Base-by-base conservation (phyloP, 2,797 vertebrate species). In the Gymnothorax javanicus region DNA sequence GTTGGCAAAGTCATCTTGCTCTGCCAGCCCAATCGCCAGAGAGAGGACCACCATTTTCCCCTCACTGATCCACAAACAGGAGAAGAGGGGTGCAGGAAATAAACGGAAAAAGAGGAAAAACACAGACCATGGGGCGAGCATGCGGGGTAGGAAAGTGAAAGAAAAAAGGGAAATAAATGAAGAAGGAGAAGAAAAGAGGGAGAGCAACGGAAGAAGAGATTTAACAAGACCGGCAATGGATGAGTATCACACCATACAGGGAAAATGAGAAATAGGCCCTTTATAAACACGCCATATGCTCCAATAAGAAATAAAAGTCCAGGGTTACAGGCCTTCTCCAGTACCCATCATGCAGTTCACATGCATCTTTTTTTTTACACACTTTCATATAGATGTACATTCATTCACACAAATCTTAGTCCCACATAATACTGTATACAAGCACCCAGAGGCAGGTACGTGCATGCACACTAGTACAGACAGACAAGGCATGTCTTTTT, bases 1-100 rank as follows among this genome's bases (percentile, higher is more conserved):
- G 97, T 99, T 99, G 97, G 98, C 98, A 98, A 99, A 99, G 96
- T 99, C 98, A 94, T 99, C 98, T 97, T 99, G 98, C 94, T 99
- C 98, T 91, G 98, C 98, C 96, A 99, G 96, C 95, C 98, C 98
- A 94, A 99, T 97, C 93, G 99, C 96, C 96, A 99, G 95, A 95
- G 98, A 98, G 94, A 99, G 97, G 96, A 99, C 98, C 96, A 99
- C 98, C 98, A 99, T 97, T 96, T 99, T 98, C 95, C 98, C 98
- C 96, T 99, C 98, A 94, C 98, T 99, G 96, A 94, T 91, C 94
- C 91, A 91, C 92, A 91, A 87, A 89, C 85, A 92, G 88, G 87
- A 54, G 87, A 84, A 91, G 86, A 89, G 62, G 88, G 86, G 92
- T 87, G 91, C 52, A 86, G 94, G 95, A 67, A 67, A n/a, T n/a